These are phyloP conservation scores for Seriola dumerili DNA, from an alignment of 2,113 vertebrate species.

Conservation along the genomic window DNA sequence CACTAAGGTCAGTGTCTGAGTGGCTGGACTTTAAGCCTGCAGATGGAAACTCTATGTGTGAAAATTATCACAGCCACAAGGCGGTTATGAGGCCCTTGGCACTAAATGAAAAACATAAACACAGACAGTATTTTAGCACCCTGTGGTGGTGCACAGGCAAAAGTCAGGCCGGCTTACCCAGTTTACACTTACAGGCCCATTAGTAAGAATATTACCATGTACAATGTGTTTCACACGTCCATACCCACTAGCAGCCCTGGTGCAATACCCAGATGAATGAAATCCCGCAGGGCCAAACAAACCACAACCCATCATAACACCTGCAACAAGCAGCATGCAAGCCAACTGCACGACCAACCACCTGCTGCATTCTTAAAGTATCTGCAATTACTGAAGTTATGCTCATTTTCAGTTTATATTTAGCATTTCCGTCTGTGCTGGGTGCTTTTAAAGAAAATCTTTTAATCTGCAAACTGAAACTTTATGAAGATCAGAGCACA, in stretches of 20 bases:
- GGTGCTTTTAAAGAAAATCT: background rate
- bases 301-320: slow-evolving; percentile 78
- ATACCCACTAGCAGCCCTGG: slow-evolving; percentile 50
- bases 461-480: background rate
- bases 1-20: slow-evolving; percentile 61
- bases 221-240: slow-evolving; percentile 52
- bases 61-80: slow-evolving; percentile 47
- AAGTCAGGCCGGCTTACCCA: slow-evolving; percentile 10
- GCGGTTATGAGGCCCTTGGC: slow-evolving; percentile 32
- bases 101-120: slow-evolving; percentile 53
- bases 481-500: background rate
- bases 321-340: slow-evolving; percentile 63
- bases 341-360: slow-evolving; percentile 37
- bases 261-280: slow-evolving; percentile 75
- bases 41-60: slow-evolving; percentile 49
- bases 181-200: slow-evolving; percentile 33
- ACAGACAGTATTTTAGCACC: slow-evolving; percentile 29
- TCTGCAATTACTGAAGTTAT: slow-evolving; percentile 56
- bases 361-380: slow-evolving; percentile 78
- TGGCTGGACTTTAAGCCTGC: slow-evolving; percentile 38
- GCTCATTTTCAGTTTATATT: slow-evolving; percentile 1
- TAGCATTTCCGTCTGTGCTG: background rate
- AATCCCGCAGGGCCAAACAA: slow-evolving; percentile 55
- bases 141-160: slow-evolving; percentile 9
- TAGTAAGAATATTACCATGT: slow-evolving; percentile 34